Evolutionary conservation across 2,797 vertebrate species (phyloP).

Genomic region (Geotrypetes seraphini): DNA sequence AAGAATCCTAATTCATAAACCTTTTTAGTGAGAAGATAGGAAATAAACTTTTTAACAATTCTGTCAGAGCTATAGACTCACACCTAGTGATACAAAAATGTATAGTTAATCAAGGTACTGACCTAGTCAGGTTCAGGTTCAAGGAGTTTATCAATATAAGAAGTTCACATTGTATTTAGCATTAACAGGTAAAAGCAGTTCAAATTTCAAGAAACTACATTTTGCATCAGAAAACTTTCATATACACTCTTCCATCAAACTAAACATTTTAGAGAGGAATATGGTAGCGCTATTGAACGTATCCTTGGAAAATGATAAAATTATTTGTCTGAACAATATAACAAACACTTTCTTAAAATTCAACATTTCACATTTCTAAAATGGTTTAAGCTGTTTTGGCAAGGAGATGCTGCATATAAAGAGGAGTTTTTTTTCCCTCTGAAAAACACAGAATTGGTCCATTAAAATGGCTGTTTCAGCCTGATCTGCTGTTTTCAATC

Average conservation of each 20-base stretch:
- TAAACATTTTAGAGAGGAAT: conserved; percentile 6
- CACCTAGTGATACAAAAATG: too few species aligned
- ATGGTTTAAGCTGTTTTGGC: too few species aligned
- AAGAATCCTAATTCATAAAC: conserved; percentile 33
- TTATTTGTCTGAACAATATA: not conserved
- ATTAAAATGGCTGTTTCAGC: too few species aligned
- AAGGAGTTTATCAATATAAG: conserved; percentile 11
- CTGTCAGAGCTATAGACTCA: too few species aligned
- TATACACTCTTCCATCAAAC: too few species aligned
- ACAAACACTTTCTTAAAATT: conserved; percentile 1
- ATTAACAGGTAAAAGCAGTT: not conserved
- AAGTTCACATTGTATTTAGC: conserved; percentile 4
- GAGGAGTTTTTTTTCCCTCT: too few species aligned
- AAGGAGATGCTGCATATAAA: too few species aligned
- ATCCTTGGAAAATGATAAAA: not conserved
- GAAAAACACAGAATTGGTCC: too few species aligned
- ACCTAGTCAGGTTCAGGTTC: conserved; percentile 8
- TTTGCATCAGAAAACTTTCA: conserved; percentile 1
- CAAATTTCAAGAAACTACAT: conserved; percentile 10
- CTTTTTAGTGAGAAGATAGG: conserved; percentile 7
- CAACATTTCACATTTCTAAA: too few species aligned
- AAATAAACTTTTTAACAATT: too few species aligned
- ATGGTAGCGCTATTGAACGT: conserved; percentile 3
- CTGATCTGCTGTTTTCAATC: too few species aligned
- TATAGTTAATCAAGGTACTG: conserved; percentile 12